Conservation (phyloP, 2,888 invertebrate genomes). For the Macaria liturata region DNA sequence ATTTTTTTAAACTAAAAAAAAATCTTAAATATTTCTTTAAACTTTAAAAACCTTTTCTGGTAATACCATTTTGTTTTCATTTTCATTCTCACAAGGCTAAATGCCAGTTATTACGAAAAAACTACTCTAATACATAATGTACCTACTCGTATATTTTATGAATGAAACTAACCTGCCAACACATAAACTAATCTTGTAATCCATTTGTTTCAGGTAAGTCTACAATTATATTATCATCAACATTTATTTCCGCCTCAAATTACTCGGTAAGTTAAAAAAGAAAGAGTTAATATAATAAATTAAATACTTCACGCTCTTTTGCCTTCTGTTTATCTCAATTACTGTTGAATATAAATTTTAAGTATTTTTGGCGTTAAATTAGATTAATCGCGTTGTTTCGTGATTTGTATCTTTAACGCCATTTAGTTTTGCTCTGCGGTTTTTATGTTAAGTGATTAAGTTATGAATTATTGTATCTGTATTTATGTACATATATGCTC, state of each 20-base stretch:
- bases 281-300: slow-evolving; percentile 21
- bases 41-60: too few relatives aligned
- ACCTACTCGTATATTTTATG: too few relatives aligned
- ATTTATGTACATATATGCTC: too few relatives aligned
- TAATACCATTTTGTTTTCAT: too few relatives aligned
- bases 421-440: slow-evolving; percentile 42
- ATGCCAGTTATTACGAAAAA: too few relatives aligned
- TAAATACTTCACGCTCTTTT: slow-evolving; percentile 43
- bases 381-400: slow-evolving; percentile 42
- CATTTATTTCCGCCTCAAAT: slow-evolving; percentile 20
- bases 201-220: slow-evolving; percentile 67
- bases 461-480: background rate
- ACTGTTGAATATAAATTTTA: slow-evolving; percentile 18
- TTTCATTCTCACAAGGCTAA: too few relatives aligned
- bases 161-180: too few relatives aligned
- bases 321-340: slow-evolving; percentile 32
- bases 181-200: slow-evolving; percentile 24
- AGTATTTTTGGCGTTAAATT: slow-evolving; percentile 27
- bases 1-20: too few relatives aligned
- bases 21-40: too few relatives aligned
- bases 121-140: too few relatives aligned
- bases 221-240: slow-evolving; percentile 13
- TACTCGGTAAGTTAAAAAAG: slow-evolving; percentile 26
- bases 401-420: slow-evolving; percentile 43
- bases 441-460: slow-evolving; percentile 6